Evolutionary conservation across 2,113 vertebrate genomes (phyloP), one percentile per base, ranked within the genome.

Genomic region (Chrysemys picta): DNA sequence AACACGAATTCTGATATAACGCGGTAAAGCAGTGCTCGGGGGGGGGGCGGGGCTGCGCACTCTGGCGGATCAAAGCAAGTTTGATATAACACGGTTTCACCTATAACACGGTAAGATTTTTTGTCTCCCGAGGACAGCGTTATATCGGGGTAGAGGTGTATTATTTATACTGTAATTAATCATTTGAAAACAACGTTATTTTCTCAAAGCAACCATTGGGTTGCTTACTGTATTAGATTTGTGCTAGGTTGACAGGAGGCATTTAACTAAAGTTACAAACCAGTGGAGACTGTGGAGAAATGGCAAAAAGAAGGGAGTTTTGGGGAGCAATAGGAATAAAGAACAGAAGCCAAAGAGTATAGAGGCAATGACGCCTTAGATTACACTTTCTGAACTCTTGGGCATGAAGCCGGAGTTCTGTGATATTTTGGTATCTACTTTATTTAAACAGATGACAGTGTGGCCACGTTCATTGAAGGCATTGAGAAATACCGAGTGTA

Each of bases 351-450:
- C 62, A 19, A 54, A 54, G 56, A 0, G 5, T 79, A 45, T 76
- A 29, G 84, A 5, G 3, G 57, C 93, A 91, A 0, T 6, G 85
- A 89, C 86, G 85, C 59, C 89, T 62, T 91, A 81, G 72, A 1
- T 89, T 45, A 4, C 24, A 57, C 49, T n/a, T 3, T 47, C 87
- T 82, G 83, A 38, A 6, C 42, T 62, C n/a, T n/a, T 54, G 79
- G 86, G 84, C 89, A 27, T 1, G 4, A 16, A 16, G 65, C 85
- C 93, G 91, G 59, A 54, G 14, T 91, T 95, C 90, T 0, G 72
- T 72, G 88, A n/a, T 91, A 47, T 7, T 96, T 91, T 96, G 94
- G 94, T 69, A 17, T 83, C 1, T 0, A 82, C 91, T 84, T 50
- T 53, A 49, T 84, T 50, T 53, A 49, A 72, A 49, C 56, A 12